Percentiles rank a stretch among this genome's conserved stretches.
phyloP scores from a whole-genome alignment of 2,113 vertebrate species.

The Strix aluco region DNA sequence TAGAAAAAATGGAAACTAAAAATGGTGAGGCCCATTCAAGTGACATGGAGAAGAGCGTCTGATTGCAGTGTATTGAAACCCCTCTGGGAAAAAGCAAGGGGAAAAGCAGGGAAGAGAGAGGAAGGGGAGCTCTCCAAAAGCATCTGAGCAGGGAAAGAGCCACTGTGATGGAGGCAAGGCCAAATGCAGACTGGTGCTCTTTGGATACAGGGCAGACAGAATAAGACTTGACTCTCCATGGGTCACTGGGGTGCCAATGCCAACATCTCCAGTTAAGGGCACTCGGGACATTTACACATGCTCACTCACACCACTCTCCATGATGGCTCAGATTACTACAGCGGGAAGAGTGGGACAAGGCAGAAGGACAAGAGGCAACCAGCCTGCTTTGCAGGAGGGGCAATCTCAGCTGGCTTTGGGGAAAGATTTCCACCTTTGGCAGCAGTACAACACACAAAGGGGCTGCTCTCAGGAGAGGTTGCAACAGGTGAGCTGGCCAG shows the following conservation, averaged over 20 bases:
- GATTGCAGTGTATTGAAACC: not conserved
- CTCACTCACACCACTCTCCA: rapidly evolving
- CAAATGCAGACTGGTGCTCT: not conserved
- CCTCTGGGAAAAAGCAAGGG: not conserved
- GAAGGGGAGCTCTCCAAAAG: not conserved
- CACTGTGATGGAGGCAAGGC: not conserved
- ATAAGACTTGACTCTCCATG: not conserved
- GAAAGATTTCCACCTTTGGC: not conserved
- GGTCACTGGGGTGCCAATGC: not conserved
- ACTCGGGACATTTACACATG: not conserved
- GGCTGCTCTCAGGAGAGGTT: not conserved
- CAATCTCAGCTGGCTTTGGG: not conserved
- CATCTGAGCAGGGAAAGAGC: not conserved
- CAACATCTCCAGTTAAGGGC: not conserved
- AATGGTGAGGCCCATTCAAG: not conserved
- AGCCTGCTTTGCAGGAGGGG: not conserved
- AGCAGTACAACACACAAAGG: not conserved
- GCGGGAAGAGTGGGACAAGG: not conserved
- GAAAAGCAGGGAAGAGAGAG: not conserved
- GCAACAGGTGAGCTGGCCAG: rapidly evolving
- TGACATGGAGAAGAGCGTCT: not conserved
- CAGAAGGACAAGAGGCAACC: not conserved
- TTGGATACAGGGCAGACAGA: not conserved
- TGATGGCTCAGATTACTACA: not conserved
- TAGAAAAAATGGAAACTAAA: not conserved